Evolutionary conservation across 1,140 invertebrate species (phyloP), one percentile per base, ranked within the genome.

Genomic region (Frieseomelitta varia): DNA sequence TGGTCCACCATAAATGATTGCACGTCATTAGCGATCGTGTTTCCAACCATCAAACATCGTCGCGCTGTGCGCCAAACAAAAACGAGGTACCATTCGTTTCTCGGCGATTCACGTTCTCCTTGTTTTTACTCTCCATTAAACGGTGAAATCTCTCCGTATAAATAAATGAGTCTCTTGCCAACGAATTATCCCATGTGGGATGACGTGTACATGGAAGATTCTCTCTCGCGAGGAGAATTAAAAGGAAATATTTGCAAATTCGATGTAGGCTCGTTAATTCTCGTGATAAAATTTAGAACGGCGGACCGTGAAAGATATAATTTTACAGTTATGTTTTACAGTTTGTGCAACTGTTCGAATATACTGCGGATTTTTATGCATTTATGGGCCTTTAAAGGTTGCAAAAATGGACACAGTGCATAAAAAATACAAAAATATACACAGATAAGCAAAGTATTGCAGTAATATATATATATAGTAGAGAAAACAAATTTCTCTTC

Each of bases 11-110:
- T 34, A 68, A 79, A 79, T 67, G 47, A 78, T 78, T 39, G 10
- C 15, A 39, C 74, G 63, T 53, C 63, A 79, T 79, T 68, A 68
- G 63, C 27, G 39, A 30, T 78, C 61, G 61, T 53, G 63, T 78
- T 68, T 15, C 27, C 19, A 63, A 30, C 27, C 75, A 78, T 78
- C 63, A 30, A 65, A 30, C 47, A 78, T 34, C 19, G n/a, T 78
- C 61, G 76, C n/a, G 10, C 27, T 17, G 17, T 19, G 61, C 15
- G 53, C 53, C 30, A 61, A 47, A 61, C 34, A 61, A n/a, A 61
- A 61, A 39, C 55, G 56, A n/a, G 56, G 3, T 6, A 39, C 30
- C 56, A 39, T 76, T 76, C 55, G 24, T 76, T 61, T 21, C 55
- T n/a, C 58, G 30, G 12, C n/a, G 61, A 65, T 47, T 63, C 34